Base-by-base conservation (phyloP, 2,888 invertebrate species). In the Eupeodes luniger region DNA sequence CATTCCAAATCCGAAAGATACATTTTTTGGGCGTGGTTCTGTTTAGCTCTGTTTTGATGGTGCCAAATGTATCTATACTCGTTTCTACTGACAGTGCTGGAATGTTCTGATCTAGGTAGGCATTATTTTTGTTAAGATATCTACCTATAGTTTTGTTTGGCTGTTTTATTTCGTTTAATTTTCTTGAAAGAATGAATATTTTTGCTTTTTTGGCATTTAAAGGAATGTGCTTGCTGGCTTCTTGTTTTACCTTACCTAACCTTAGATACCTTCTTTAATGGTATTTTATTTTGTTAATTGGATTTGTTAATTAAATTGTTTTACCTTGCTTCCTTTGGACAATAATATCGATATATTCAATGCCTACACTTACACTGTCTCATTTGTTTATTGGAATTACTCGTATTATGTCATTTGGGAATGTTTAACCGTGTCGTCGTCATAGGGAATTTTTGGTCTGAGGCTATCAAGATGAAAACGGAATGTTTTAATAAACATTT, bases 261-360 rank as follows among this genome's bases (percentile, higher is more conserved):
- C 27, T 27, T 40, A 36, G 36, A 36, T 36, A 40, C 9, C 40
- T 40, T 27, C 27, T 27, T 27, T 40, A 40, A 40, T 40, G 1
- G 6, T 87, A 81, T 72, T 27, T 27, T 78, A 47, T 81, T 85
- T 78, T 67, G 69, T 55, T 85, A 85, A 88, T 88, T 74, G 85
- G 55, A 88, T 88, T 85, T 84, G 88, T 85, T 88, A 88, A 88
- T 88, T 88, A 88, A 88, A 88, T 88, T 85, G 70, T 88, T 85
- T 70, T 72, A 19, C 59, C 14, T 19, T 7, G 19, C 10, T 57
- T 47, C 59, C 55, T 55, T 12, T 47, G 79, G 34, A 44, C 62
- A 69, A 40, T 40, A 64, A 36, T 69, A 77, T 69, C 12, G 66
- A 85, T 53, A 53, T 47, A 70, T 51, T 59, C 34, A 27, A 64